Percentiles rank a stretch among this genome's conserved stretches.
Conservation (phyloP, 1,140 invertebrate species). For the Littorina saxatilis region DNA sequence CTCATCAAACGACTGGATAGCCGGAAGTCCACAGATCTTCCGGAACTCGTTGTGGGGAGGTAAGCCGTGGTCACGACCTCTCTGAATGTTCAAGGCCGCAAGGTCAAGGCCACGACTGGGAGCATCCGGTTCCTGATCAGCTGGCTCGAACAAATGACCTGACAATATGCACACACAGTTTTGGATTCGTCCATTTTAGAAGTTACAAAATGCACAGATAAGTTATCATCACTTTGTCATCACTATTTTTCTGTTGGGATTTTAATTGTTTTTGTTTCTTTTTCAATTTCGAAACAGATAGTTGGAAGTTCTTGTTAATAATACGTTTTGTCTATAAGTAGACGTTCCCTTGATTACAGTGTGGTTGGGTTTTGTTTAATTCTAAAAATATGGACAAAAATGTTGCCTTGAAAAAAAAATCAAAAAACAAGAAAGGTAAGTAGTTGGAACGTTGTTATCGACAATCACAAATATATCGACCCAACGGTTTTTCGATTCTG, state of each 20-base stretch:
- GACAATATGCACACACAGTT: background rate
- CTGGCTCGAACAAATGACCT: slow-evolving; percentile 14
- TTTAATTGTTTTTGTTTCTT: background rate
- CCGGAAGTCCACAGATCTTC: slow-evolving; percentile 36
- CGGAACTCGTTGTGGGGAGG: slow-evolving; percentile 47
- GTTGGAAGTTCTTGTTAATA: too few species aligned
- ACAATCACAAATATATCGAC: too few species aligned
- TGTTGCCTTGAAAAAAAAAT: too few species aligned
- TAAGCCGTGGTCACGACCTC: slow-evolving; percentile 87
- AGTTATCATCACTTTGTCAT: too few species aligned
- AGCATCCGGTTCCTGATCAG: background rate
- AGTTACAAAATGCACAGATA: background rate
- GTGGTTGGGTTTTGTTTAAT: too few species aligned
- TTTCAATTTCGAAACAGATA: background rate
- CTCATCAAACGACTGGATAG: background rate
- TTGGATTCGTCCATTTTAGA: too few species aligned
- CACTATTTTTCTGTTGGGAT: background rate
- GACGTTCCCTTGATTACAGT: too few species aligned
- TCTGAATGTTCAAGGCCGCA: slow-evolving; percentile 80
- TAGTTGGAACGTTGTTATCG: too few species aligned
- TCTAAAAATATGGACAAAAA: too few species aligned
- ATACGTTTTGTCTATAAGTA: too few species aligned
- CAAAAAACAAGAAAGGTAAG: too few species aligned
- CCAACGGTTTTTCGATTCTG: too few species aligned
- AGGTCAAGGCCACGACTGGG: slow-evolving; percentile 63